Evolutionary conservation across 1,140 invertebrate genomes (phyloP).

Genomic region (Caenorhabditis briggsae): DNA sequence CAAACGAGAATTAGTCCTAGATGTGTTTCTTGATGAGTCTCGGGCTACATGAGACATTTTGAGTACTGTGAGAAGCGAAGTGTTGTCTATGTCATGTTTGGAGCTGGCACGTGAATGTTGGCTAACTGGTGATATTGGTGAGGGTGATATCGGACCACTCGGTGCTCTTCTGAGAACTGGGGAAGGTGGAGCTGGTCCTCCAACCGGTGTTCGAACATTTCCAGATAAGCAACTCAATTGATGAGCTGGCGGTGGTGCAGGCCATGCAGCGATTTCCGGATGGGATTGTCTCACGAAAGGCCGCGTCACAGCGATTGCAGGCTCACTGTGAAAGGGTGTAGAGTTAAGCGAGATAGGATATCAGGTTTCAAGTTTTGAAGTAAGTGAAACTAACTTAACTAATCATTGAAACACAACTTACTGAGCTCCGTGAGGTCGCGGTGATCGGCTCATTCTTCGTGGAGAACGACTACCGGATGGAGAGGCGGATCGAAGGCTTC

Average conservation of each 20-base stretch:
- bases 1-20: constrained; percentile 36
- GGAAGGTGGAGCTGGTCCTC: neutral
- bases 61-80: constrained; percentile 29
- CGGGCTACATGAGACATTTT: constrained; percentile 11
- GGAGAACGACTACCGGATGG: constrained; percentile 63
- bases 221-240: constrained; percentile 57
- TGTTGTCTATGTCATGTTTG: constrained; percentile 47
- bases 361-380: neutral
- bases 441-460: constrained; percentile 65
- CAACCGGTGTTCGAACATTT: constrained; percentile 57
- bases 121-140: constrained; percentile 54
- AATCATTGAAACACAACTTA: neutral
- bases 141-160: constrained; percentile 57
- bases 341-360: constrained; percentile 1
- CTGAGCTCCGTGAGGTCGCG: constrained; percentile 47
- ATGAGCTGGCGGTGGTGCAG: constrained; percentile 67
- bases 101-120: constrained; percentile 42
- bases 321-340: constrained; percentile 20
- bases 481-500: constrained; percentile 61
- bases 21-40: constrained; percentile 28
- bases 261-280: constrained; percentile 74
- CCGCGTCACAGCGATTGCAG: constrained; percentile 40
- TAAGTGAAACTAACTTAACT: neutral
- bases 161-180: constrained; percentile 43
- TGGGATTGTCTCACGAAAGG: constrained; percentile 68